A percentile compares a stretch with the other conserved stretches of the same genome.
Conservation (phyloP, 2,113 vertebrate species). For the Embiotoca jacksoni region DNA sequence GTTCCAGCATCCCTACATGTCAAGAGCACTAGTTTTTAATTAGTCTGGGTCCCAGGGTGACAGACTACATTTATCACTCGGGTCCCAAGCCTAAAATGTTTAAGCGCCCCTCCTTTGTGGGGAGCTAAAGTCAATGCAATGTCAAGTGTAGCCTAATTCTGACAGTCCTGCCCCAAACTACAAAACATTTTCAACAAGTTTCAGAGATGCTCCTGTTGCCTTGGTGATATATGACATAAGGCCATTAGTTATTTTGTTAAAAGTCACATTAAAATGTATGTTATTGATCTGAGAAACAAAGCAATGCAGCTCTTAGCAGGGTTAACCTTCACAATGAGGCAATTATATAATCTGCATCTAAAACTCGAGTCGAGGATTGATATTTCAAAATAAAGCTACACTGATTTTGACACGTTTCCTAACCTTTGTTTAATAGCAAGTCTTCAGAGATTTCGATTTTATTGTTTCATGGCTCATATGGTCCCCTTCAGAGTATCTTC, state of each 20-base stretch:
- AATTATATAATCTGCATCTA: not conserved
- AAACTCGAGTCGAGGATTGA: not conserved
- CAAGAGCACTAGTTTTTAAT: slow-evolving; percentile 70
- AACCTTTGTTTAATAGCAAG: not conserved
- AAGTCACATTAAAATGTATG: too few species aligned
- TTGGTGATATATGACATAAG: too few species aligned
- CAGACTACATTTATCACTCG: slow-evolving; percentile 64
- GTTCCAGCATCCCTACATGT: slow-evolving; percentile 49
- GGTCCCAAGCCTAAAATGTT: slow-evolving; percentile 52
- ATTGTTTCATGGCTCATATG: too few species aligned
- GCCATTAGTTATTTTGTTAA: too few species aligned
- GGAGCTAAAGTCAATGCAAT: slow-evolving; percentile 57
- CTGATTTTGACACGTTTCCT: not conserved
- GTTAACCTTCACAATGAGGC: too few species aligned
- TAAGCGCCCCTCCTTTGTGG: slow-evolving; percentile 23
- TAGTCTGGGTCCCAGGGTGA: slow-evolving; percentile 66
- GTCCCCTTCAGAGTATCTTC: too few species aligned
- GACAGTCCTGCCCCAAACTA: slow-evolving; percentile 10
- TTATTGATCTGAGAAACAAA: too few species aligned
- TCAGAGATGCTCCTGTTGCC: not conserved
- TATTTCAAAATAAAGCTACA: not conserved
- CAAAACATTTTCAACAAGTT: not conserved
- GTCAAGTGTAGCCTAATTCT: slow-evolving; percentile 46
- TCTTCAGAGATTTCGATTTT: not conserved
- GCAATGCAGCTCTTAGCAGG: too few species aligned